Evolutionary conservation across 2,797 vertebrate species (phyloP), one percentile per base, ranked within the genome.

Genomic region (Sebastes matsubarae): DNA sequence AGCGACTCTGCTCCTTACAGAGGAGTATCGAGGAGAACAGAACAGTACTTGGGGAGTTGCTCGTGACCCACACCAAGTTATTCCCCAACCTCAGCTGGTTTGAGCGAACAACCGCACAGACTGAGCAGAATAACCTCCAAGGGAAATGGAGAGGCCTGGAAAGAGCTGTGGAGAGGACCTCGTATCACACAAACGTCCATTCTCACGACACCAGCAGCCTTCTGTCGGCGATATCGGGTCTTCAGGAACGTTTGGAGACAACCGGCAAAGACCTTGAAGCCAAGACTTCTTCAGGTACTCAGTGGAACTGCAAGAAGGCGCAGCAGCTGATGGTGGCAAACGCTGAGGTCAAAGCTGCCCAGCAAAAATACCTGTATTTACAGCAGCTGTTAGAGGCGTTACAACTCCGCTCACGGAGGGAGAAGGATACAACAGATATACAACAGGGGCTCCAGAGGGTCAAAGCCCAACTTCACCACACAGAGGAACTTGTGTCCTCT

Each of bases 321-420:
- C 89, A 91, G 68, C 86, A 90, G 32, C 57, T 95, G 50, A 89
- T 97, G 9, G 77, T 90, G 13, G 89, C 95, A 59, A 92, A 93
- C 2, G 93, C 96, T n/a, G 96, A 97, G 25, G 71, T 97, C 1
- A 94, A 95, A 73, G 94, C 94, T n/a, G 91, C 95, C 54, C 95
- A 94, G 42, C 95, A 95, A 1, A 85, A 88, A 8, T 91, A 95
- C 89, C 87, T 88, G 22, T 46, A 93, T 18, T 86, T 99, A 76
- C 96, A 95, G 88, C 93, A 94, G 58, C 92, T 57, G 22, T 91
- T 92, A 6, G 95, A 97, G 46, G 69, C 89, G 14, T 90, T 96
- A 10, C 92, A 95, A 68, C 94, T 94, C 74, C 94, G 93, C 79
- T 94, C 95, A 72, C 95, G 84, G 83, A 96, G 95, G 72, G 91